Evolutionary conservation across 2,888 invertebrate species (phyloP), one percentile per base, ranked within the genome.

Genomic region (Nemapogon koenigi): DNA sequence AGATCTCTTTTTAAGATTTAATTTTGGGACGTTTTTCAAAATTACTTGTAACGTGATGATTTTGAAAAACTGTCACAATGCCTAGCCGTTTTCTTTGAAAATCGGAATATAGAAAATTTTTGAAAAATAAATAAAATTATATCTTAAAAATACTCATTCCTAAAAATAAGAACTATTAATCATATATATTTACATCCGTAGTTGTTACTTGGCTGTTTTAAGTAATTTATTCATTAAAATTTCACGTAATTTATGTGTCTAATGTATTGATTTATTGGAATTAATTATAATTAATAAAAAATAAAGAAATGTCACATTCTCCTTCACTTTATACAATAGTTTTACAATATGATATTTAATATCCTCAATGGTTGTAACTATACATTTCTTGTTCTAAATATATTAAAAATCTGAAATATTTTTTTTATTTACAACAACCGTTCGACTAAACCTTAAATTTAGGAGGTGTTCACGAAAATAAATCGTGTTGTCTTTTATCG

Each of bases 311-410:
- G 70, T 76, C 73, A 70, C 76, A 75, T 71, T 73, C 68, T 73
- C n/a, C 73, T 73, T 78, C 78, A 75, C 72, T 75, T 75, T 76
- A 71, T 78, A 79, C 79, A 79, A 80, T 79, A 80, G 7, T 78
- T 76, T 76, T 78, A 78, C 75, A 76, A 79, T 79, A 79, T 68
- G 79, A 80, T 80, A 80, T 80, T 73, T 76, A 78, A 79, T 79
- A 79, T 79, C 79, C 73, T 80, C 79, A 67, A 80, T 79, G 80
- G 80, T 80, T 80, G 80, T 80, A 79, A 78, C 73, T 78, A 79
- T 79, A 80, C 79, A 80, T 79, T 79, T 79, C 79, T 79, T 79
- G 80, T 80, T 80, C 79, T 79, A 79, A 79, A 80, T 80, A 79
- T 79, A 79, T 79, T 75, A 75, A 76, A 71, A 73, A 67, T 63